A percentile compares a stretch with the other conserved stretches of the same genome.
phyloP scores from a whole-genome alignment of 1,140 invertebrate genomes.

The Aricia agestis region DNA sequence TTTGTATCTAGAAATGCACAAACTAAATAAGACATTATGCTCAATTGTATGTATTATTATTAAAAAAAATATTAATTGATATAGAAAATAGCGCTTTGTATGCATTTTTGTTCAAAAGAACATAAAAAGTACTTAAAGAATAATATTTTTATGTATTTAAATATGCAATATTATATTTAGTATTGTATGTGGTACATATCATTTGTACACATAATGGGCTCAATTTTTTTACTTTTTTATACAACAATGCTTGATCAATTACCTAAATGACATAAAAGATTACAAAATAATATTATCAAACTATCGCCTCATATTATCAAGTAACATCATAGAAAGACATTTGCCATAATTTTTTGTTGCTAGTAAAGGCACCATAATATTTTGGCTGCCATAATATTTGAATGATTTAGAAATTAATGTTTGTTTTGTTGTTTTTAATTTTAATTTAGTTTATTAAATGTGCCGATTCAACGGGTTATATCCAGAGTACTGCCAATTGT shows the following conservation, averaged over 20 bases:
- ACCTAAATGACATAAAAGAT: too few relatives aligned
- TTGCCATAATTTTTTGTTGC: too few relatives aligned
- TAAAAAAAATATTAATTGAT: not conserved
- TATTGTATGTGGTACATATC: constrained; percentile 3
- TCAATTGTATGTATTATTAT: not conserved
- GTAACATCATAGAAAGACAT: too few relatives aligned
- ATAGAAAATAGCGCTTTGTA: too few relatives aligned
- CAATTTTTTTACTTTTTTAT: constrained; percentile 3
- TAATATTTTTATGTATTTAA: too few relatives aligned
- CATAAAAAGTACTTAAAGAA: constrained; percentile 2
- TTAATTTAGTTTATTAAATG: not conserved
- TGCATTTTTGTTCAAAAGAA: not conserved
- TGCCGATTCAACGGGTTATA: not conserved
- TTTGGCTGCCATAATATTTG: not conserved
- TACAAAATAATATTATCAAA: too few relatives aligned
- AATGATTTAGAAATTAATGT: not conserved
- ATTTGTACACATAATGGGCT: constrained; percentile 9
- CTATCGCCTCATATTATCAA: too few relatives aligned
- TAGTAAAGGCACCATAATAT: too few relatives aligned
- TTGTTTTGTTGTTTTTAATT: constrained; percentile 8
- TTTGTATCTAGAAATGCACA: not conserved
- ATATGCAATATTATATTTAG: not conserved
- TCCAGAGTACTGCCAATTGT: not conserved
- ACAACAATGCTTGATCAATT: too few relatives aligned
- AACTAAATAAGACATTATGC: not conserved